These are phyloP conservation scores for Apoda limacodes DNA, from an alignment of 2,888 invertebrate species.

Conservation along the genomic window DNA sequence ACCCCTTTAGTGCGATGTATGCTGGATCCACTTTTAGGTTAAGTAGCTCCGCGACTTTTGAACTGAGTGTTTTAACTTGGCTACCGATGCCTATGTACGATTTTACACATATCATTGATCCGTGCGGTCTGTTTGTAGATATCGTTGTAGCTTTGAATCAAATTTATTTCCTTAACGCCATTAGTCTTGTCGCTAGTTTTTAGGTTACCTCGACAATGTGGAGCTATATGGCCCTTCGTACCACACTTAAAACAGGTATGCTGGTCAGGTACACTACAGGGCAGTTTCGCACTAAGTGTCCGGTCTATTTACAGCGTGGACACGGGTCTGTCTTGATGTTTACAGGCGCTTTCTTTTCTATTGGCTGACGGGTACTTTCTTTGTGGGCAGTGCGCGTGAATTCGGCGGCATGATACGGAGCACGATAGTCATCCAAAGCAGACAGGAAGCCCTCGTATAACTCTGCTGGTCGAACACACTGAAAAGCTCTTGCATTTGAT, in stretches of 20 bases:
- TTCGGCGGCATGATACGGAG: too few species aligned
- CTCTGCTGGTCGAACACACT: constrained; percentile 20
- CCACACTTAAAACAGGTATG: constrained; percentile 19
- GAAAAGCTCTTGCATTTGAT: constrained; percentile 21
- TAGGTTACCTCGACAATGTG: constrained; percentile 6
- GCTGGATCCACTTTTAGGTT: constrained; percentile 7
- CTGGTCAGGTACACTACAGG: constrained; percentile 14
- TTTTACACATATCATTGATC: constrained; percentile 11
- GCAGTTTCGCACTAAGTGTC: constrained; percentile 15
- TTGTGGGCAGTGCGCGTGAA: too few species aligned
- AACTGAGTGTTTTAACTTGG: constrained; percentile 13
- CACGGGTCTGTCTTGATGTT: constrained; percentile 12
- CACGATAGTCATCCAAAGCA: constrained; percentile 21
- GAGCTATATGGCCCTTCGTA: constrained; percentile 16
- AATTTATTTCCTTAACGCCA: constrained; percentile 14
- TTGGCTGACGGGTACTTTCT: background rate
- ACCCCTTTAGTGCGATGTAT: constrained; percentile 12
- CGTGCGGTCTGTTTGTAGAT: constrained; percentile 13
- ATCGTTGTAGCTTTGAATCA: constrained; percentile 16
- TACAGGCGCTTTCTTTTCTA: constrained; percentile 1
- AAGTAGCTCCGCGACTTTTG: background rate
- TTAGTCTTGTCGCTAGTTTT: too few species aligned
- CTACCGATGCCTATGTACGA: constrained; percentile 17
- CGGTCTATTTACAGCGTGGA: constrained; percentile 16
- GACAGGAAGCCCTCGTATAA: constrained; percentile 20